Base-by-base conservation (phyloP, 1,140 invertebrate species). In the Odontomachus brunneus region DNA sequence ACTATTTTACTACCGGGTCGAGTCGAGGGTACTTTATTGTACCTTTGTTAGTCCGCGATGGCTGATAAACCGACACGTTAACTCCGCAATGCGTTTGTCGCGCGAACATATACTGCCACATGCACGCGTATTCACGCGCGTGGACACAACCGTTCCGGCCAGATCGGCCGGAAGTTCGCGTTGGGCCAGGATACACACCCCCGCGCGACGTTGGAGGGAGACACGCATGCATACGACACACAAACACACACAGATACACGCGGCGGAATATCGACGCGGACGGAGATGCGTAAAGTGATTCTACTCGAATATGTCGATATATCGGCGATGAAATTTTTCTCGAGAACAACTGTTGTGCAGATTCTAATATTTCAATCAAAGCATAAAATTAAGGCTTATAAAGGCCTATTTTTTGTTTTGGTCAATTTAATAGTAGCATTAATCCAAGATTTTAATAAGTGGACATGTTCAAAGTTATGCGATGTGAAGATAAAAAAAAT, bases 31-130 rank as follows among this genome's bases (percentile, higher is more conserved):
- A 59, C 65, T 80, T 29, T 65, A 80, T 59, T 69, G 75, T 71
- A 57, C 75, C 59, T 44, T 80, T 80, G 75, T 71, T 57, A 57
- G 17, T 22, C 22, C 51, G 9, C 51, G 65, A 69, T 57, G 63
- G 53, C 33, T 71, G 75, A 57, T 80, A 80, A 80, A 80, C 65
- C 66, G 75, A 57, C 48, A 59, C 65, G 63, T 80, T 80, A 80
- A 71, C 75, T 80, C 69, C 69, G 65, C 69, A 80, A 71, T 11
- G 38, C 29, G 57, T 80, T 69, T 80, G 71, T 80, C 65, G 51
- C 33, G 33, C 65, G 60, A 80, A 80, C 51, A 69, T 63, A 14
- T 14, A 44, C 9, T 9, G 5, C 29, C 63, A 55, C 29, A 33
- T 22, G 7, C 26, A 66, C n/a, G 29, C 29, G 5, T 33, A 44